Percentiles rank a stretch among this genome's conserved stretches.
phyloP scores from a whole-genome alignment of 2,113 vertebrate species.

The Zosterops pallidus region DNA sequence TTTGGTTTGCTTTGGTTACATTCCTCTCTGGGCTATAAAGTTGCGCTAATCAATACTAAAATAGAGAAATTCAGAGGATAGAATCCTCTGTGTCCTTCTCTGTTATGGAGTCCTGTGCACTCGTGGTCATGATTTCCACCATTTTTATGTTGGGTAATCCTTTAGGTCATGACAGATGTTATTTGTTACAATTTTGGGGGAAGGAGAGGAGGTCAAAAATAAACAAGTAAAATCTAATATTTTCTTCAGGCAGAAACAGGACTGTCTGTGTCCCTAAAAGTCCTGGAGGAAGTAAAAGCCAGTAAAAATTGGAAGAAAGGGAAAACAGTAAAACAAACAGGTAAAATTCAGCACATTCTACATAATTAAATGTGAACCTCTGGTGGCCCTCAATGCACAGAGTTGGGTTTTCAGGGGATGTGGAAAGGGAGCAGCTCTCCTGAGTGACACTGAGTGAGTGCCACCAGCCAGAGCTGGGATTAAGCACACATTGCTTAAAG shows the following conservation, averaged over 20 bases:
- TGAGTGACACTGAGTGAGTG: not conserved
- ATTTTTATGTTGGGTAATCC: not conserved
- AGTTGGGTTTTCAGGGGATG: not conserved
- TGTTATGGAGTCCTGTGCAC: not conserved
- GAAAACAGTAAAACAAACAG: not conserved
- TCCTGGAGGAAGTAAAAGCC: not conserved
- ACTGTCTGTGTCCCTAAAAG: not conserved
- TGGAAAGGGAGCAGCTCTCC: not conserved
- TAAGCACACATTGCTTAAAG: not conserved
- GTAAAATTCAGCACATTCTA: not conserved
- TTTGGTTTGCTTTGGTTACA: not conserved
- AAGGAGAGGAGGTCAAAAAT: not conserved
- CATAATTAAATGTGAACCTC: not conserved
- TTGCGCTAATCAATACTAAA: not conserved
- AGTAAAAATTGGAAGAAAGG: not conserved
- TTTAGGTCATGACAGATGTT: not conserved
- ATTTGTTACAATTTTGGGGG: not conserved
- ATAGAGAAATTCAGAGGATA: not conserved
- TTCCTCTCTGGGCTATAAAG: not conserved
- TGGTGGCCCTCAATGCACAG: not conserved
- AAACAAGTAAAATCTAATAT: not conserved
- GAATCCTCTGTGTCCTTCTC: not conserved
- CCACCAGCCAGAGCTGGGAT: not conserved
- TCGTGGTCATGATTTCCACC: not conserved
- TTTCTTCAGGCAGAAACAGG: not conserved